Conservation (phyloP, 2,888 invertebrate genomes). For the Carcina quercana region DNA sequence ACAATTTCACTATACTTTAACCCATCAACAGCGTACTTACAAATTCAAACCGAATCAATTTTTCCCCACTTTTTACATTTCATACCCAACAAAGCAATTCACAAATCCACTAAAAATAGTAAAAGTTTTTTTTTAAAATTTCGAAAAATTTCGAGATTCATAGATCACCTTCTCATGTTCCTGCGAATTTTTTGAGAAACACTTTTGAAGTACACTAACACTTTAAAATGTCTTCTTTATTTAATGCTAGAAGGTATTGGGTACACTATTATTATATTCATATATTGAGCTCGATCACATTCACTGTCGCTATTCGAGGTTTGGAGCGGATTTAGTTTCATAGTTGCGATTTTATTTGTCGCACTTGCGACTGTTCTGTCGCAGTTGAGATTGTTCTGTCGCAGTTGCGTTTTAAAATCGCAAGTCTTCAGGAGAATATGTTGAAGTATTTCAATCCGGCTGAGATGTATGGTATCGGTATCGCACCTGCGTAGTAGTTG, state of each 20-base stretch:
- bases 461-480: slow-evolving; percentile 64
- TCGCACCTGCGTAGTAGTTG: slow-evolving; percentile 70
- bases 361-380: no score
- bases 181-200: slow-evolving; percentile 35
- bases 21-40: slow-evolving; percentile 53
- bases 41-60: slow-evolving; percentile 33
- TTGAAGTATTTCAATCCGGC: slow-evolving; percentile 58
- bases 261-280: slow-evolving; percentile 38
- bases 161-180: slow-evolving; percentile 68
- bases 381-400: no score
- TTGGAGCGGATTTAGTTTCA: slow-evolving; percentile 37
- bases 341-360: slow-evolving; percentile 28
- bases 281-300: slow-evolving; percentile 35
- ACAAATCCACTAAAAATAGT: slow-evolving; percentile 45
- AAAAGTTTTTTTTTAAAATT: slow-evolving; percentile 48
- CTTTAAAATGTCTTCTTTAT: slow-evolving; percentile 36
- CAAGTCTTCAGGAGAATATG: slow-evolving; percentile 50
- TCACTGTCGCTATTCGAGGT: slow-evolving; percentile 31
- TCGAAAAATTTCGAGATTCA: slow-evolving; percentile 50
- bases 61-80: slow-evolving; percentile 50
- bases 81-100: slow-evolving; percentile 60
- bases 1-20: slow-evolving; percentile 55
- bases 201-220: slow-evolving; percentile 36
- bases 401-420: no score
- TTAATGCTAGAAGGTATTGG: slow-evolving; percentile 39